Conservation (phyloP, 2,113 vertebrate genomes). For the Tichodroma muraria region DNA sequence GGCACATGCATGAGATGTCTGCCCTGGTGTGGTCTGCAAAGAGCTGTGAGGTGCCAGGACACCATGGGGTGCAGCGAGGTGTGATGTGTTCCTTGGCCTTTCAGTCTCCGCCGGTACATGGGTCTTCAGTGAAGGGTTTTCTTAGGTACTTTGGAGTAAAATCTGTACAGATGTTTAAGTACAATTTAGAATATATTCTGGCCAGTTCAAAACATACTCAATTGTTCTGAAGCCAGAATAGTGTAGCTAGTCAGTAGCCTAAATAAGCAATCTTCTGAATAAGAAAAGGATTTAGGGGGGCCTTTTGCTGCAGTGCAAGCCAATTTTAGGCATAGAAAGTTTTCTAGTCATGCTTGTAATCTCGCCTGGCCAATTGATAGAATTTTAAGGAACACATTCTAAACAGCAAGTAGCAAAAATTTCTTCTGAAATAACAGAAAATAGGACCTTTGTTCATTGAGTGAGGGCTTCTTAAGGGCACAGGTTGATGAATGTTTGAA, state of each 20-base stretch:
- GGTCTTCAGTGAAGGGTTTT: neutral
- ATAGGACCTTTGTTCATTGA: constrained; percentile 65
- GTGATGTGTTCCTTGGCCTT: neutral
- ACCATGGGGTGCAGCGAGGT: fast-evolving
- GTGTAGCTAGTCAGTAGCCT: neutral
- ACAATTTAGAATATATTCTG: constrained; percentile 18
- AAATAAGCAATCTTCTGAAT: neutral
- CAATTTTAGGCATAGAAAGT: neutral
- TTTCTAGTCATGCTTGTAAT: neutral
- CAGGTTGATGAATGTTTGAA: neutral
- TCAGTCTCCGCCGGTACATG: neutral
- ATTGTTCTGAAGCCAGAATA: neutral
- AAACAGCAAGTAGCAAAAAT: neutral
- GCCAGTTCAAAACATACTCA: neutral
- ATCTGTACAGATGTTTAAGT: constrained; percentile 24
- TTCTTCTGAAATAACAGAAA: constrained; percentile 6
- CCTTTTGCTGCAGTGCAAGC: neutral
- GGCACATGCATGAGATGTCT: fast-evolving
- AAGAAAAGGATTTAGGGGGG: neutral
- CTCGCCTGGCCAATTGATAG: neutral
- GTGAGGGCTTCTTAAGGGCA: neutral
- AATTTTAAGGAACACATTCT: neutral
- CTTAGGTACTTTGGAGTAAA: neutral
- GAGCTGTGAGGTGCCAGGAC: neutral
- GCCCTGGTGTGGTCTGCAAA: neutral